Evolutionary conservation across 2,888 invertebrate genomes (phyloP).

Genomic region (Netelia melanura): DNA sequence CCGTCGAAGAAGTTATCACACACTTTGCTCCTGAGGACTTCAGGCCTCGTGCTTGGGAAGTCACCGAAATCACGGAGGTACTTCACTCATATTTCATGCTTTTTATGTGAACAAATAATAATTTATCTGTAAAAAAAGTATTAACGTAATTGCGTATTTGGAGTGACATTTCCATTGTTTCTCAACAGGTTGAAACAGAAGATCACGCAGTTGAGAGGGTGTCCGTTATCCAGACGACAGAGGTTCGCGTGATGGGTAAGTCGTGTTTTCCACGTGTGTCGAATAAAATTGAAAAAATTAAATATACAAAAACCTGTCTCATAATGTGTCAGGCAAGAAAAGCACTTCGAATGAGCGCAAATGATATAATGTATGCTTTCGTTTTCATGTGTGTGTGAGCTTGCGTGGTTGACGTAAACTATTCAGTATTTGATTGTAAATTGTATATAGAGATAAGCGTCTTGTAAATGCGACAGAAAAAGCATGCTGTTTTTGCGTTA

Average conservation of each 20-base stretch:
- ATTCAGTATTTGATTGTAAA: constrained; percentile 56
- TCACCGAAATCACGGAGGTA: constrained; percentile 89
- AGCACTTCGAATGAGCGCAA: constrained; percentile 68
- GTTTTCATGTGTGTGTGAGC: constrained; percentile 61
- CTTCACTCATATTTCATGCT: background rate
- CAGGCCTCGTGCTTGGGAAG: constrained; percentile 92
- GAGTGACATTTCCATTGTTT: constrained; percentile 1
- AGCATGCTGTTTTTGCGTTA: constrained; percentile 73
- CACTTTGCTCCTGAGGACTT: constrained; percentile 94
- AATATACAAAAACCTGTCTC: constrained; percentile 73
- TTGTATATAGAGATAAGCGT: constrained; percentile 50
- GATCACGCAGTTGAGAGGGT: constrained; percentile 84
- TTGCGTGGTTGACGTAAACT: constrained; percentile 69
- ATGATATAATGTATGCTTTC: constrained; percentile 58
- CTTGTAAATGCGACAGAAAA: constrained; percentile 55
- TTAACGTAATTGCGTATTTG: background rate
- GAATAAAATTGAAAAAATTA: constrained; percentile 80
- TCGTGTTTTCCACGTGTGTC: constrained; percentile 74
- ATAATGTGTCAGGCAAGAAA: constrained; percentile 78
- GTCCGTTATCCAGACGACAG: constrained; percentile 84
- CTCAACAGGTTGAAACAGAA: constrained; percentile 82
- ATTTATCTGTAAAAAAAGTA: background rate
- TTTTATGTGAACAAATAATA: background rate
- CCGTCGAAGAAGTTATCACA: constrained; percentile 93
- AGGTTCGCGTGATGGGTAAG: constrained; percentile 85